These are phyloP conservation scores for Epinephelus cyanopodus DNA, from an alignment of 2,113 vertebrate species.

Conservation along the genomic window DNA sequence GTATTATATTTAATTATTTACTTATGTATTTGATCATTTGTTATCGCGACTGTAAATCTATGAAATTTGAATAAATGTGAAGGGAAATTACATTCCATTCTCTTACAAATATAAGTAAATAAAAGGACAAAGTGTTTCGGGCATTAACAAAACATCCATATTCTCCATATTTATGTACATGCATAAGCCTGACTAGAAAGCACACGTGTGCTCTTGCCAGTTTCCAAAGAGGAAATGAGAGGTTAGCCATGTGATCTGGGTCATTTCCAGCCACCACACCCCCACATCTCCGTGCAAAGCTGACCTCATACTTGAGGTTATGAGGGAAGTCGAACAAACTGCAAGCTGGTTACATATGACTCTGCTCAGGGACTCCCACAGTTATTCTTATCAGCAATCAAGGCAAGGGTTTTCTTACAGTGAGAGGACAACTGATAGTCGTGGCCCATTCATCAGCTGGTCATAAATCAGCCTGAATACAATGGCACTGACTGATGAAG, in stretches of 20 bases:
- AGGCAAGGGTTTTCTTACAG: conserved; percentile 7
- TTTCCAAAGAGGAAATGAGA: conserved; percentile 45
- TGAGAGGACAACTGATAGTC: conserved; percentile 10
- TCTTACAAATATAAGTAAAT: not conserved
- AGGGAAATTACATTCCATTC: not conserved
- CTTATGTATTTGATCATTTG: not conserved
- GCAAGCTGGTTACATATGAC: not conserved
- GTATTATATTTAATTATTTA: not conserved
- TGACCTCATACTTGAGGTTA: conserved; percentile 40
- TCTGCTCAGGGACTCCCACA: conserved; percentile 33
- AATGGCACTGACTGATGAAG: not conserved
- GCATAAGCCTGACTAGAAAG: not conserved
- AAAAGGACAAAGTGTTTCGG: not conserved
- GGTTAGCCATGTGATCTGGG: conserved; percentile 9
- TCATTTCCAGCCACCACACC: conserved; percentile 11
- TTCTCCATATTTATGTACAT: not conserved
- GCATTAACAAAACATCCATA: not conserved
- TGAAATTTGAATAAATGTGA: not conserved
- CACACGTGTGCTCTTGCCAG: not conserved
- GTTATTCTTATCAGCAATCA: conserved; percentile 29
- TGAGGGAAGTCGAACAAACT: conserved; percentile 22
- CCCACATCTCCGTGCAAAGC: not conserved
- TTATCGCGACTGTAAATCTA: not conserved
- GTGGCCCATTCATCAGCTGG: not conserved
- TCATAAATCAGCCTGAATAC: conserved; percentile 7